phyloP scores from a whole-genome alignment of 2,888 invertebrate species.

The Pammene fasciana region DNA sequence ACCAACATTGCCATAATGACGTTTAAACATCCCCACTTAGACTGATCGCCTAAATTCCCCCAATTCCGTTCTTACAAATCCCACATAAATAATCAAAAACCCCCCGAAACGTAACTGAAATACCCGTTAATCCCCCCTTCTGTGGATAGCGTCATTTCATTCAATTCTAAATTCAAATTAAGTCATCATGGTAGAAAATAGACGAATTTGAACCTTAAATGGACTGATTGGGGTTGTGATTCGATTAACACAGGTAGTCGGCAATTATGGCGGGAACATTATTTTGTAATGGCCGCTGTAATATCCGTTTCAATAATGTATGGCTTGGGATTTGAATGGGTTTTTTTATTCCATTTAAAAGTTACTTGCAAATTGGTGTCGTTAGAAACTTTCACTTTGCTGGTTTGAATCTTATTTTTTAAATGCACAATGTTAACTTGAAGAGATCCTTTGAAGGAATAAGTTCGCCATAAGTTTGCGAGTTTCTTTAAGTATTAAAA shows the following conservation, averaged over 20 bases:
- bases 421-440: no score
- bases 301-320: conserved; percentile 41
- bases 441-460: no score
- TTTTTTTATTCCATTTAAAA: conserved; percentile 27
- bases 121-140: conserved; percentile 46
- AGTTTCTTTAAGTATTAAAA: no score
- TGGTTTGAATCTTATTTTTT: neutral
- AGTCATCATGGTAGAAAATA: conserved; percentile 23
- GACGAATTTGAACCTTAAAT: conserved; percentile 10
- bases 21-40: conserved; percentile 3
- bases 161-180: conserved; percentile 48
- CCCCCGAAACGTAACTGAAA: conserved; percentile 43
- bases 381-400: neutral
- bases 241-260: conserved; percentile 9
- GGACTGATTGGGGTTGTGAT: neutral
- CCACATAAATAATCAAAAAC: conserved; percentile 35
- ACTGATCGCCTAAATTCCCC: conserved; percentile 14
- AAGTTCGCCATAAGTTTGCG: no score
- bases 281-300: conserved; percentile 45
- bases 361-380: conserved; percentile 19
- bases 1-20: neutral
- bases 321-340: conserved; percentile 33
- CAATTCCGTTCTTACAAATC: conserved; percentile 32
- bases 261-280: conserved; percentile 44
- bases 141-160: conserved; percentile 49